Evolutionary conservation across 2,888 invertebrate species (phyloP).

Genomic region (Argyresthia goedartella): DNA sequence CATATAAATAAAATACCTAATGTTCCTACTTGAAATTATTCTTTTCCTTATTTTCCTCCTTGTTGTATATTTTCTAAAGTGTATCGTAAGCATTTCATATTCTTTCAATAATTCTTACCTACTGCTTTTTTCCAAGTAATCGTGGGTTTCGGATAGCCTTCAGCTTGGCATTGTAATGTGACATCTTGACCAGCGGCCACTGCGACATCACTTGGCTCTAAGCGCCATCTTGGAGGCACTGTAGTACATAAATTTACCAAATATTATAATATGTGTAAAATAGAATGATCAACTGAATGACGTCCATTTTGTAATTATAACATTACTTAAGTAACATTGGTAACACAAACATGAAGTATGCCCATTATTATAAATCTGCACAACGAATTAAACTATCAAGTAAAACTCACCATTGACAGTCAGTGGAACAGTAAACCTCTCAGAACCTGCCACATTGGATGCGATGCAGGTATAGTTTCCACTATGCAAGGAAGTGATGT

Average conservation of each 20-base stretch:
- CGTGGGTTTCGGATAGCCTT: conserved; percentile 90
- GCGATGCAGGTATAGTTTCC: conserved; percentile 95
- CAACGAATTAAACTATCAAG: neutral
- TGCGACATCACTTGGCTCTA: conserved; percentile 87
- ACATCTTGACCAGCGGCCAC: conserved; percentile 88
- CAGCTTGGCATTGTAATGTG: conserved; percentile 88
- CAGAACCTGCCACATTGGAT: conserved; percentile 87
- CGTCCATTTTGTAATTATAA: neutral
- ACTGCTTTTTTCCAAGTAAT: conserved; percentile 92
- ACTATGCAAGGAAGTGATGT: conserved; percentile 86
- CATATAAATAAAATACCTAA: too few relatives aligned
- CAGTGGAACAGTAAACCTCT: conserved; percentile 81
- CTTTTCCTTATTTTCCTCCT: too few relatives aligned
- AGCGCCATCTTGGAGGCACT: conserved; percentile 92
- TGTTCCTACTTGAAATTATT: too few relatives aligned
- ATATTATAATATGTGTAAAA: too few relatives aligned
- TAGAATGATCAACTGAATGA: too few relatives aligned
- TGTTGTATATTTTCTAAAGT: too few relatives aligned
- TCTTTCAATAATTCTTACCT: conserved; percentile 68
- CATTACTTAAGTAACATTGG: neutral
- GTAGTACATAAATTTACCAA: conserved; percentile 9
- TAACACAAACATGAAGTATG: neutral
- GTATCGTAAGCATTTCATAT: too few relatives aligned
- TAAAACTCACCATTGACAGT: conserved; percentile 80
- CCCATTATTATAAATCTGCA: neutral